Evolutionary conservation across 1,140 invertebrate genomes (phyloP).

Genomic region (Chironomus tepperi): DNA sequence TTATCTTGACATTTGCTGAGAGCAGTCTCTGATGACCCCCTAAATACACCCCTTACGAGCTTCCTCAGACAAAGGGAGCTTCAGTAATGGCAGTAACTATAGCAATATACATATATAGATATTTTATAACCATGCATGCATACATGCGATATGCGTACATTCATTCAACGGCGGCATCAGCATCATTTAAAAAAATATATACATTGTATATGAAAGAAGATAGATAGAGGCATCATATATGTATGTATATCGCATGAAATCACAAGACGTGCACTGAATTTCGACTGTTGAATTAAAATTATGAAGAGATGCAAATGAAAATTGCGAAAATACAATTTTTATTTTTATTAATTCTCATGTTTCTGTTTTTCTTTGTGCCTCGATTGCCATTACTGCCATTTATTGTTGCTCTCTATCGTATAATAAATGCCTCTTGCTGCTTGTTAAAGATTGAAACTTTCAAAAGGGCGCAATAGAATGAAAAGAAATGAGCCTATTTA

Average conservation of each 20-base stretch:
- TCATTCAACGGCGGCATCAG: not conserved
- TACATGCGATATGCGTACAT: not conserved
- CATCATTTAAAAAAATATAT: not conserved
- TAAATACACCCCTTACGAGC: too few species aligned
- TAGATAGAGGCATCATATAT: not conserved
- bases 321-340: conserved; percentile 7
- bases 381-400: not conserved
- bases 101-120: conserved; percentile 2
- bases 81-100: not conserved
- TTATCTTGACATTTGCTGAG: too few species aligned
- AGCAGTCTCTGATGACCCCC: too few species aligned
- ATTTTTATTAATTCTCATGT: conserved; percentile 14
- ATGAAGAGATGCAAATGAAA: not conserved
- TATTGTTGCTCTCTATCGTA: not conserved
- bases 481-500: not conserved
- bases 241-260: conserved; percentile 8
- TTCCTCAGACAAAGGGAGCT: not conserved
- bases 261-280: conserved; percentile 11
- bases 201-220: not conserved
- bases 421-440: not conserved
- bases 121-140: conserved; percentile 13
- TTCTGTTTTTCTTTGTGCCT: not conserved
- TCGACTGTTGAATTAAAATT: conserved; percentile 8
- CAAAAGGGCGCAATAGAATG: not conserved
- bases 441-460: not conserved